A percentile compares a stretch with the other conserved stretches of the same genome.
phyloP scores from a whole-genome alignment of 1,140 invertebrate species.

The Diorhabda sublineata region DNA sequence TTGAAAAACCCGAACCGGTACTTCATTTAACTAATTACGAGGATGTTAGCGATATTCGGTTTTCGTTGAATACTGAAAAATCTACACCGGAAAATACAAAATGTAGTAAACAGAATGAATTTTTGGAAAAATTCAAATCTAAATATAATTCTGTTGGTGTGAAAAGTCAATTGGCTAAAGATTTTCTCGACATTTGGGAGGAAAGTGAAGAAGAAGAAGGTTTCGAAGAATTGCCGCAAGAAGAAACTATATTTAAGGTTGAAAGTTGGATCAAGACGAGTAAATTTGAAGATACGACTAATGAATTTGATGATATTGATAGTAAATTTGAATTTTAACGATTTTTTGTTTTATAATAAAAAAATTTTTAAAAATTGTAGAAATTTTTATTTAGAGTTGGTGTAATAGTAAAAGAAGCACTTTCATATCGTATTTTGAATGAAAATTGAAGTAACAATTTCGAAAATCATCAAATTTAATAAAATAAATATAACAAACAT shows the following conservation, averaged over 20 bases:
- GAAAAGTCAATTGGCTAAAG: slow-evolving; percentile 4
- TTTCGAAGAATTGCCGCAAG: not conserved
- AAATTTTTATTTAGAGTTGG: no score
- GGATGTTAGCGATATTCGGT: slow-evolving; percentile 1
- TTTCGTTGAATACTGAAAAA: slow-evolving; percentile 11
- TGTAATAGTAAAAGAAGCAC: no score
- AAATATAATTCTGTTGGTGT: not conserved
- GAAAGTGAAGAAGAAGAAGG: slow-evolving; percentile 13
- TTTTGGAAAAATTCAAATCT: slow-evolving; percentile 6
- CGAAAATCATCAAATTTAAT: no score
- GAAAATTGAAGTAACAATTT: no score
- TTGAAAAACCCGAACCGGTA: slow-evolving; percentile 1
- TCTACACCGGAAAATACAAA: not conserved
- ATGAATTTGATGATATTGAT: not conserved
- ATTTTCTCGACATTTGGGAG: slow-evolving; percentile 16
- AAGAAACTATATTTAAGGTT: slow-evolving; percentile 6
- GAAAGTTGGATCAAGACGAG: slow-evolving; percentile 14
- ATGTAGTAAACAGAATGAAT: slow-evolving; percentile 1
- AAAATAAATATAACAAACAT: no score
- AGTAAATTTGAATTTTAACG: no score
- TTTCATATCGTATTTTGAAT: no score
- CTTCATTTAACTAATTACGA: slow-evolving; percentile 4
- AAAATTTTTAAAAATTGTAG: no score
- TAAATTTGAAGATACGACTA: not conserved
- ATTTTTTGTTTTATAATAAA: no score